Base-by-base conservation (phyloP, 2,113 vertebrate genomes). In the Tachycineta bicolor region DNA sequence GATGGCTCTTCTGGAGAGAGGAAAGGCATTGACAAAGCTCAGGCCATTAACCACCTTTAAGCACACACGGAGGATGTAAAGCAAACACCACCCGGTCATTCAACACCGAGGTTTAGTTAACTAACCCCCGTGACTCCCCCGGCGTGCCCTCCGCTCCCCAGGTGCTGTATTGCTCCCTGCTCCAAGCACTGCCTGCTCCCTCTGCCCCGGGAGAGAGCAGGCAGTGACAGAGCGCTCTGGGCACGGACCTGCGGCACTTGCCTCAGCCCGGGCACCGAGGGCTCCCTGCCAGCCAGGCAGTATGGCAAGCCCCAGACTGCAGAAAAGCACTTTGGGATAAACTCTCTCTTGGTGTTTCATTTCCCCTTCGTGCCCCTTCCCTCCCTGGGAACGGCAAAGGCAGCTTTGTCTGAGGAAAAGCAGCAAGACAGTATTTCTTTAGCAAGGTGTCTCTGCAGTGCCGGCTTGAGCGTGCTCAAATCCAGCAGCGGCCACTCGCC, bases 1-100 rank as follows among this genome's bases (percentile, higher is more conserved):
- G 62, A 88, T 50, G 80, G 73, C 83, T 89, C 49, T 92, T 76
- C 76, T 90, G 60, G 28, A 82, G 85, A 90, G 73, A 79, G 69
- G 90, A 90, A 93, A 95, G 64, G 50, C 64, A 88, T 55, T 93
- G 82, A 75, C 75, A 64, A 67, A 93, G 79, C 60, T 81, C 62
- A 95, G 60, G 69, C 80, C 69, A 77, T 77, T 83, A 88, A 64
- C 64, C 1, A 5, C 76, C 56, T 70, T 64, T 67, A 89, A 95
- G 90, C 83, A 65, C 68, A 83, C 79, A 49, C 17, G 1, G 59
- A 89, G 49, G 41, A 71, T 67, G 33, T 25, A 73, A 83, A 83
- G 79, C 59, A 64, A 93, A 89, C 52, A 41, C n/a, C 1, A 6
- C 12, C 20, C 1, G 0, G 43, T 73, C 89, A 60, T 53, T 94